Evolutionary conservation across 2,797 vertebrate species (phyloP).

Genomic region (Yasuhikotakia modesta): DNA sequence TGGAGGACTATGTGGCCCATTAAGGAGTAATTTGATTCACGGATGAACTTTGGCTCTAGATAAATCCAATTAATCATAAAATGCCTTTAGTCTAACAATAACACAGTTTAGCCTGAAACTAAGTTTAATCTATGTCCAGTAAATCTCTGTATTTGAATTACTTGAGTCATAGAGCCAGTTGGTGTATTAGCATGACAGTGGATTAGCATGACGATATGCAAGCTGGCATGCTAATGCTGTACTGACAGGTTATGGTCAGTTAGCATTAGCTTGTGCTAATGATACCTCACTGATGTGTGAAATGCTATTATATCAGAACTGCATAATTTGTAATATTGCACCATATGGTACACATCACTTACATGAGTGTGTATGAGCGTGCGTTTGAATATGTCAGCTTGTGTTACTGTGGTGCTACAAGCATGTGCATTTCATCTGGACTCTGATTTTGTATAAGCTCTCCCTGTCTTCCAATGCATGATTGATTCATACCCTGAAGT

Average conservation of each 20-base stretch:
- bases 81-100: constrained; percentile 8
- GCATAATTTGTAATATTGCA: constrained; percentile 12
- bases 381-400: constrained; percentile 9
- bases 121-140: constrained; percentile 2
- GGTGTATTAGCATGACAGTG: constrained; percentile 33
- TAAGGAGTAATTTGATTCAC: constrained; percentile 30
- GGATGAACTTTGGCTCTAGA: constrained; percentile 20
- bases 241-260: constrained; percentile 46
- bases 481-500: constrained; percentile 44
- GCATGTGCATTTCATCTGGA: constrained; percentile 45
- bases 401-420: constrained; percentile 11
- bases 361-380: constrained; percentile 8
- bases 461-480: constrained; percentile 24
- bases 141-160: constrained; percentile 13
- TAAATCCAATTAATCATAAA: constrained; percentile 32
- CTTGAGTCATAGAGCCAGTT: constrained; percentile 13
- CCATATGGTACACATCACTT: constrained; percentile 20
- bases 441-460: constrained; percentile 21
- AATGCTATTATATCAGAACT: constrained; percentile 41
- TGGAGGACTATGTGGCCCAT: constrained; percentile 19
- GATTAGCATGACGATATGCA: constrained; percentile 50
- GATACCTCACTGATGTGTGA: constrained; percentile 42
- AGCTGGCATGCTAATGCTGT: constrained; percentile 48
- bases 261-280: constrained; percentile 46
- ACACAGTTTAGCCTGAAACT: constrained; percentile 5